Base-by-base conservation (phyloP, 2,113 vertebrate species). In the Cercopithecus mona region DNA sequence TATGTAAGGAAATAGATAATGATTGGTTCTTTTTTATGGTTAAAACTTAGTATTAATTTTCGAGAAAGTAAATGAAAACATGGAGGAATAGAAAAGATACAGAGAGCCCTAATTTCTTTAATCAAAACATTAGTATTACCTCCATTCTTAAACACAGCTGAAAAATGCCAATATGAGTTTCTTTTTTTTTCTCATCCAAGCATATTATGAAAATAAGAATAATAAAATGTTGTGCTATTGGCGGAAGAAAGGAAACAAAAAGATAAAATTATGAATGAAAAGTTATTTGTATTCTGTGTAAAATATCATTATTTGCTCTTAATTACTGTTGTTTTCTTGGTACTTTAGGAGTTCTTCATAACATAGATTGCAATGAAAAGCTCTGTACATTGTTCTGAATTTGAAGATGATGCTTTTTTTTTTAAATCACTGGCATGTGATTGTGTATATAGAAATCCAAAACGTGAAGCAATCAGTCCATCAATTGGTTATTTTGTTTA, bases 401-500 rank as follows among this genome's bases (percentile, higher is more conserved):
- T 76, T 96, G 83, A 96, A 94, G 83, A 93, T 87, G 48, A 81
- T 61, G 23, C 32, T 93, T 78, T 88, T 93, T 78, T 88, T 83
- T 92, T 83, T 84, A 30, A 64, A 91, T 78, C 93, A 68, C 57
- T 96, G 79, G 66, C 90, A 97, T 84, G 76, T 96, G 93, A 59
- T 20, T 94, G 11, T 97, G 73, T 97, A 76, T 97, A 96, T 5
- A 89, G 79, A 93, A 96, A 93, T 96, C 52, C 79, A 86, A 97
- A 96, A 94, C 96, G 66, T 66, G 57, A 78, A 86, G 84, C 59
- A 97, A 94, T 97, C 97, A 97, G 93, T 23, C 59, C 90, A 97
- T 93, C 93, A 61, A 93, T 95, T 96, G 80, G 84, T 97, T 96
- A 94, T 96, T 97, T 95, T 95, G 96, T 95, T 97, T 98, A 96